A percentile compares a stretch with the other conserved stretches of the same genome.
phyloP scores from a whole-genome alignment of 2,888 invertebrate genomes.

The Melinopterus prodromus region DNA sequence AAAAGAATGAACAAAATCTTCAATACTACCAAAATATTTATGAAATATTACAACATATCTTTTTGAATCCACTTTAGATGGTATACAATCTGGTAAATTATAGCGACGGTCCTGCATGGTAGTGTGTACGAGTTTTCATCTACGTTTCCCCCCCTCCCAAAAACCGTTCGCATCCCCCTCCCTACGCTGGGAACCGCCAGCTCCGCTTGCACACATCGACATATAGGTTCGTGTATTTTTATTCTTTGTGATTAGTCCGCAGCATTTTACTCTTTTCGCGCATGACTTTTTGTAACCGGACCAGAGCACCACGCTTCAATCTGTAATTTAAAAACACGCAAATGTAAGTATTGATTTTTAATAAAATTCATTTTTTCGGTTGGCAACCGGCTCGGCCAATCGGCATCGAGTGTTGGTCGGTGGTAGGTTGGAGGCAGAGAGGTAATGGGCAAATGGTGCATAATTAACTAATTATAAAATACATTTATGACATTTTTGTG shows the following conservation, averaged over 20 bases:
- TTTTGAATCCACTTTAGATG: no score
- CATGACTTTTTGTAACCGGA: conserved; percentile 60
- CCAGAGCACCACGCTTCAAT: conserved; percentile 54
- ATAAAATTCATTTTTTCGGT: conserved; percentile 63
- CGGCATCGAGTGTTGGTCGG: conserved; percentile 54
- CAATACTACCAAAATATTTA: no score
- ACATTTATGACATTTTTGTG: conserved; percentile 53
- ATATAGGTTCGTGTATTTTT: conserved; percentile 56
- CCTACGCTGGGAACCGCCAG: conserved; percentile 34
- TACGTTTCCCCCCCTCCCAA: conserved; percentile 30
- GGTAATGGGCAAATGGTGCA: conserved; percentile 60
- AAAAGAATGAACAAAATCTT: no score
- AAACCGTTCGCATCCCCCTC: conserved; percentile 36
- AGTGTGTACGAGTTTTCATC: conserved; percentile 19
- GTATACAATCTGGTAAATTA: background rate
- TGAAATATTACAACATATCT: no score
- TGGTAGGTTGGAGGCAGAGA: conserved; percentile 4
- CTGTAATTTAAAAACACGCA: conserved; percentile 62
- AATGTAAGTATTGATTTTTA: conserved; percentile 62
- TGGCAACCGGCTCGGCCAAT: conserved; percentile 60
- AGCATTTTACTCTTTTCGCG: conserved; percentile 61
- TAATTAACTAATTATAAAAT: conserved; percentile 61
- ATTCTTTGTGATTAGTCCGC: conserved; percentile 63
- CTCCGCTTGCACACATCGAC: conserved; percentile 31
- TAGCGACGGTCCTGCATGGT: background rate